These are phyloP conservation scores for Sminthurides bifidus DNA, from an alignment of 1,140 invertebrate species.

Conservation along the genomic window DNA sequence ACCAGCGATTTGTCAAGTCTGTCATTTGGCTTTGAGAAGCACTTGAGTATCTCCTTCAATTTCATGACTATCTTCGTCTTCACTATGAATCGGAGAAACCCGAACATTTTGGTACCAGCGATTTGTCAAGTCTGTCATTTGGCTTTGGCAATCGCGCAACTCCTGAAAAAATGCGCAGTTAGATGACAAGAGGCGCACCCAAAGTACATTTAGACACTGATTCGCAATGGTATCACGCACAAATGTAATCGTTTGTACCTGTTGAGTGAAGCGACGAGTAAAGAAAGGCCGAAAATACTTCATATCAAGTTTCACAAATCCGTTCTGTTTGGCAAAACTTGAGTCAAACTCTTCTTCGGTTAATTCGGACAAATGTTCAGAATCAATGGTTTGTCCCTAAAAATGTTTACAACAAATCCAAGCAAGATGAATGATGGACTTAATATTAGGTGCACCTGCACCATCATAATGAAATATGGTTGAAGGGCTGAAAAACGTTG, in stretches of 20 bases:
- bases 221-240: too few species aligned
- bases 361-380: constrained; percentile 86
- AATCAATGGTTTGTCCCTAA: constrained; percentile 85
- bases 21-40: constrained; percentile 95
- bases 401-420: constrained; percentile 27
- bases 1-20: constrained; percentile 90
- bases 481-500: not conserved
- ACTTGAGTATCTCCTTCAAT: constrained; percentile 39
- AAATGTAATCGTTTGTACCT: constrained; percentile 48
- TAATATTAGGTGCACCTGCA: too few species aligned
- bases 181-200: not conserved
- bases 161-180: constrained; percentile 49
- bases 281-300: constrained; percentile 94
- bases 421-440: too few species aligned
- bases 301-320: constrained; percentile 79
- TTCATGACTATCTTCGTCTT: constrained; percentile 54
- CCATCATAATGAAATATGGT: too few species aligned
- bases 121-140: constrained; percentile 90
- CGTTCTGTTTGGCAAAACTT: constrained; percentile 51
- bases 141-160: constrained; percentile 83
- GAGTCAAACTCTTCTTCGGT: constrained; percentile 89
- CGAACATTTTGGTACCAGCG: constrained; percentile 92
- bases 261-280: constrained; percentile 82
- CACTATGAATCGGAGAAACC: constrained; percentile 61
- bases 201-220: not conserved